Evolutionary conservation across 2,888 invertebrate genomes (phyloP).

Genomic region (Drosophila prolongata): DNA sequence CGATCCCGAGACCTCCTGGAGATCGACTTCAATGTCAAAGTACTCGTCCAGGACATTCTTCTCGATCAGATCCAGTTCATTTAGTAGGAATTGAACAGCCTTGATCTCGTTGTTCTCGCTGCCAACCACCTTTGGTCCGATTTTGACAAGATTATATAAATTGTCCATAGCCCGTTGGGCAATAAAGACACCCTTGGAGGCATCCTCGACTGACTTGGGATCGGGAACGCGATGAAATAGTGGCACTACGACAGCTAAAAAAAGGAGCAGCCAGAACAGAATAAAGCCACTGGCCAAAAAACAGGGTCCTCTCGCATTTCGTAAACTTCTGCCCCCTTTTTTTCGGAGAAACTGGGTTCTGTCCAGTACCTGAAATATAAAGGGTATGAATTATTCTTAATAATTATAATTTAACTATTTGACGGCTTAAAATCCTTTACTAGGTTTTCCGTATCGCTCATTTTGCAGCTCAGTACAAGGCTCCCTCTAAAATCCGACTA

Average conservation of each 20-base stretch:
- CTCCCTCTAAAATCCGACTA: slow-evolving; percentile 12
- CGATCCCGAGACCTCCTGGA: slow-evolving; percentile 78
- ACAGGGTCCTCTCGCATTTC: slow-evolving; percentile 51
- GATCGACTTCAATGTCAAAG: slow-evolving; percentile 77
- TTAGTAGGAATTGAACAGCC: slow-evolving; percentile 85
- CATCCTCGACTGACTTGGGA: slow-evolving; percentile 52
- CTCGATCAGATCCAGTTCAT: slow-evolving; percentile 68
- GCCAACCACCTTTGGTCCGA: slow-evolving; percentile 85
- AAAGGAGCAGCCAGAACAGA: slow-evolving; percentile 72
- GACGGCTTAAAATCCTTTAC: slow-evolving; percentile 48
- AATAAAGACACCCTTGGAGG: slow-evolving; percentile 47
- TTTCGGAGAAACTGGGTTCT: neutral
- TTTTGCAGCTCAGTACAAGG: slow-evolving; percentile 6
- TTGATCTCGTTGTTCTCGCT: slow-evolving; percentile 89
- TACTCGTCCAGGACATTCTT: slow-evolving; percentile 65
- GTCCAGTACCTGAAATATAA: neutral
- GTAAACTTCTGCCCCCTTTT: neutral
- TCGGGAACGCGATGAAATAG: slow-evolving; percentile 70
- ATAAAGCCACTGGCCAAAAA: slow-evolving; percentile 70
- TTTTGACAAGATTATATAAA: slow-evolving; percentile 53
- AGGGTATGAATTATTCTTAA: too few species aligned
- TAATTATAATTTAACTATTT: neutral
- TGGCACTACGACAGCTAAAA: slow-evolving; percentile 70
- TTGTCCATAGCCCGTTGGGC: slow-evolving; percentile 63
- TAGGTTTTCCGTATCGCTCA: slow-evolving; percentile 54